Evolutionary conservation across 64 coral and sea anemone genomes (phyloP).

Genomic region (Pachyseris speciosa): DNA sequence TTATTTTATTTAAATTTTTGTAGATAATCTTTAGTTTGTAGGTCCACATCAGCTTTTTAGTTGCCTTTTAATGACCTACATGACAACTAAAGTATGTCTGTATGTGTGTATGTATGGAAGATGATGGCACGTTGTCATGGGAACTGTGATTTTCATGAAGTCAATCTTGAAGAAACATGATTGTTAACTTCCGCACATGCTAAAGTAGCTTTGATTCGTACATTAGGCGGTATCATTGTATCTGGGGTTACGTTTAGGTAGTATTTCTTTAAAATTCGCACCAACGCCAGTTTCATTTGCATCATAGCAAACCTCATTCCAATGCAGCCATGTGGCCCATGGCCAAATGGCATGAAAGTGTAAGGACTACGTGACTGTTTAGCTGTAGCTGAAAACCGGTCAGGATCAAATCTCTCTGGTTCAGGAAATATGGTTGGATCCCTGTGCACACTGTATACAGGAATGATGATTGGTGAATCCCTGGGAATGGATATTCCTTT

Average conservation of each 20-base stretch:
- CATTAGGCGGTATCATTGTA: neutral
- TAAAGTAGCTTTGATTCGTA: neutral
- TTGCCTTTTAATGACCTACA: too few relatives aligned
- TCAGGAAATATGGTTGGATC: constrained; percentile 39
- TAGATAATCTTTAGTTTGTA: too few relatives aligned
- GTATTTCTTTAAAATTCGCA: neutral
- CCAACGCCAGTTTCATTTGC: neutral
- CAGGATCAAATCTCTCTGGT: constrained; percentile 54
- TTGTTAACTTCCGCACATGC: neutral
- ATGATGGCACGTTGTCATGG: too few relatives aligned
- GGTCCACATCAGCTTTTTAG: too few relatives aligned
- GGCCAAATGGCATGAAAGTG: neutral
- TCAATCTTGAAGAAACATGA: neutral
- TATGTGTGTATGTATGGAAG: too few relatives aligned
- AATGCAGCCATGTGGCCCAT: neutral
- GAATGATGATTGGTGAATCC: neutral
- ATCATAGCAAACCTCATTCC: neutral
- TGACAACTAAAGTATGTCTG: too few relatives aligned
- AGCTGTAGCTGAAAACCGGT: neutral
- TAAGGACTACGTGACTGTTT: neutral
- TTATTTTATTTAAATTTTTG: too few relatives aligned
- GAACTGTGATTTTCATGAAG: too few relatives aligned
- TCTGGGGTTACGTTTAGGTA: neutral
- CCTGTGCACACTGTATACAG: constrained; percentile 43
- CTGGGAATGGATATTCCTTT: constrained; percentile 52